A percentile compares a stretch with the other conserved stretches of the same genome.
These are phyloP conservation scores for Zaprionus obscuricornis DNA, from an alignment of 2,888 invertebrate species.

Conservation along the genomic window DNA sequence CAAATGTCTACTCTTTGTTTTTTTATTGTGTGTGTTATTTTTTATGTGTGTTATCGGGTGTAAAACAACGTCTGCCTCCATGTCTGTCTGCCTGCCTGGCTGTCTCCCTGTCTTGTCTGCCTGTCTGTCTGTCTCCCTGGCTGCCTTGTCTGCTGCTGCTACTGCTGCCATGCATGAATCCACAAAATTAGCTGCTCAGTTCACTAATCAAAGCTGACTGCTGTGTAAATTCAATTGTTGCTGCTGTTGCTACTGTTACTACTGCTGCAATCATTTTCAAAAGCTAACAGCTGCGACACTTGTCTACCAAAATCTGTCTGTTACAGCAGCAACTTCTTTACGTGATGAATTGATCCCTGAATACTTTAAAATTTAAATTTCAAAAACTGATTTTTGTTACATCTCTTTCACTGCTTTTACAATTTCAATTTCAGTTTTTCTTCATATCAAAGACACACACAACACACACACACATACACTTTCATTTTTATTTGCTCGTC, in stretches of 20 bases:
- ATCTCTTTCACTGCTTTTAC: slow-evolving; percentile 10
- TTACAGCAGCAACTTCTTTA: not conserved
- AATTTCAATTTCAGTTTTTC: slow-evolving; percentile 12
- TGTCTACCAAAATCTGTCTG: slow-evolving; percentile 2
- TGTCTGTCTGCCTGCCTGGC: not conserved
- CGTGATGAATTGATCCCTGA: slow-evolving; percentile 16
- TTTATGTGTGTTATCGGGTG: not conserved
- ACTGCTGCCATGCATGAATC: slow-evolving; percentile 30
- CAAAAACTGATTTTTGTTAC: too few species aligned
- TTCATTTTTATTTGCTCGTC: slow-evolving; percentile 29
- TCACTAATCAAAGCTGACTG: slow-evolving; percentile 31
- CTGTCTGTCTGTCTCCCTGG: not conserved
- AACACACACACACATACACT: not conserved
- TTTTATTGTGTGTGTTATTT: slow-evolving; percentile 1
- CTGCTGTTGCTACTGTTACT: too few species aligned
- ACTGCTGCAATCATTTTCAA: too few species aligned
- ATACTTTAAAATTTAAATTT: slow-evolving; percentile 5
- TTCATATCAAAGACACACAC: slow-evolving; percentile 4
- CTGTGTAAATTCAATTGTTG: slow-evolving; percentile 6
- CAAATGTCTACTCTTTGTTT: too few species aligned
- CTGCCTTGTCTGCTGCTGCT: not conserved
- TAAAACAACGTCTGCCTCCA: not conserved
- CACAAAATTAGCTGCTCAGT: slow-evolving; percentile 12
- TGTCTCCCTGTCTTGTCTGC: slow-evolving; percentile 15
- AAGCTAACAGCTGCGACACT: slow-evolving; percentile 8